Evolutionary conservation across 2,113 vertebrate genomes (phyloP).

Genomic region (Lophius piscatorius): DNA sequence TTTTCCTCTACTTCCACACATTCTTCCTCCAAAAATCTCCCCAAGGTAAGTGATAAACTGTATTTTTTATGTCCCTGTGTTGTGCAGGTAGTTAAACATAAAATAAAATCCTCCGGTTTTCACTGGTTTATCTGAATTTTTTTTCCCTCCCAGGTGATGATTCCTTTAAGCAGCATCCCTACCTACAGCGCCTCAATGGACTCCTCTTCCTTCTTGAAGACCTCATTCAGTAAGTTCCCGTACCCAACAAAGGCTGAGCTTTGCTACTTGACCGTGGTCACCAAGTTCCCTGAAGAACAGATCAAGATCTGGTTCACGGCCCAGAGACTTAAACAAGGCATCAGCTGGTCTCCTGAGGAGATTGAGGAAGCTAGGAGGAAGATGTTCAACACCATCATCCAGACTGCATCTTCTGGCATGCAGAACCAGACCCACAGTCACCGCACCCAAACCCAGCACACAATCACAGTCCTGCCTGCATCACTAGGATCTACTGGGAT

Average conservation of each 20-base stretch:
- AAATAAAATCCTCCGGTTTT: neutral
- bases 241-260: slow-evolving; percentile 98
- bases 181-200: slow-evolving; percentile 97
- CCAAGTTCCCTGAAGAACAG: slow-evolving; percentile 97
- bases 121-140: neutral
- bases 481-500: slow-evolving; percentile 85
- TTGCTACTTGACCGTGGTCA: slow-evolving; percentile 97
- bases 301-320: slow-evolving; percentile 99
- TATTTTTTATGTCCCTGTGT: neutral
- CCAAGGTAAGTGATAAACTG: slow-evolving; percentile 77
- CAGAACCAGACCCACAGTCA: slow-evolving; percentile 69
- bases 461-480: slow-evolving; percentile 92
- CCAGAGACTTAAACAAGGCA: slow-evolving; percentile 96
- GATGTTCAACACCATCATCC: slow-evolving; percentile 98
- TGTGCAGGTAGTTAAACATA: neutral
- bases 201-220: slow-evolving; percentile 94
- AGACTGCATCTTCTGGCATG: slow-evolving; percentile 84
- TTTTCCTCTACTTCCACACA: slow-evolving; percentile 53
- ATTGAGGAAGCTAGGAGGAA: slow-evolving; percentile 97
- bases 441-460: slow-evolving; percentile 74
- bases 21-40: slow-evolving; percentile 89
- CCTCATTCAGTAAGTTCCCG: slow-evolving; percentile 97
- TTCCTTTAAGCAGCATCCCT: slow-evolving; percentile 97
- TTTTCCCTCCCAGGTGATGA: slow-evolving; percentile 85
- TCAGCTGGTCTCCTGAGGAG: slow-evolving; percentile 99